These are phyloP conservation scores for Tychaedon coryphoeus DNA, from an alignment of 2,113 vertebrate genomes.

Conservation along the genomic window DNA sequence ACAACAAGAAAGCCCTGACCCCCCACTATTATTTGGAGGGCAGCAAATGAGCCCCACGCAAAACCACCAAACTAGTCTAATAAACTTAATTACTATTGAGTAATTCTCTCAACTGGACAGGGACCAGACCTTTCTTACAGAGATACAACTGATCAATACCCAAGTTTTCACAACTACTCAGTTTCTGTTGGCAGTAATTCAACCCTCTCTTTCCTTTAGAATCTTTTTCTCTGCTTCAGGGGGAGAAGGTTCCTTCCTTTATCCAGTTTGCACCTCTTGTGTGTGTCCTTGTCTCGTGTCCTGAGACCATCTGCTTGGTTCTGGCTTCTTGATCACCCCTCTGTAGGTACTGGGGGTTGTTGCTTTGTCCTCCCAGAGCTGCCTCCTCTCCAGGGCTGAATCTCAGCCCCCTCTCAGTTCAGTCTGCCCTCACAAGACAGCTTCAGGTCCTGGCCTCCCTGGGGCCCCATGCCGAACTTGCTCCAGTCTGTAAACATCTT, in stretches of 20 bases:
- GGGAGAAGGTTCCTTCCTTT: background rate
- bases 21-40: background rate
- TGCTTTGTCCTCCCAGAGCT: background rate
- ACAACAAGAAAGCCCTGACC: background rate
- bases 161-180: background rate
- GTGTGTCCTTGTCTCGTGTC: background rate
- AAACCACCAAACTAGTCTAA: background rate
- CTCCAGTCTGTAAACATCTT: background rate
- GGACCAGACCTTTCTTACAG: background rate
- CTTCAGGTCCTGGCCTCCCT: background rate
- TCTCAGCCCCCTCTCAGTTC: background rate
- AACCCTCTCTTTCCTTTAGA: background rate
- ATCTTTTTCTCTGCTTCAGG: background rate
- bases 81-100: background rate
- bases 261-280: background rate
- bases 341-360: background rate
- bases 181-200: background rate
- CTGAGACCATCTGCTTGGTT: background rate
- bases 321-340: background rate
- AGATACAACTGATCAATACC: background rate
- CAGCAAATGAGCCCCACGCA: rapidly evolving
- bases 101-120: background rate
- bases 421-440: background rate
- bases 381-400: background rate
- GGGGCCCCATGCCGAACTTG: background rate